Base-by-base conservation (phyloP, 1,140 invertebrate species). In the Reticulitermes speratus region DNA sequence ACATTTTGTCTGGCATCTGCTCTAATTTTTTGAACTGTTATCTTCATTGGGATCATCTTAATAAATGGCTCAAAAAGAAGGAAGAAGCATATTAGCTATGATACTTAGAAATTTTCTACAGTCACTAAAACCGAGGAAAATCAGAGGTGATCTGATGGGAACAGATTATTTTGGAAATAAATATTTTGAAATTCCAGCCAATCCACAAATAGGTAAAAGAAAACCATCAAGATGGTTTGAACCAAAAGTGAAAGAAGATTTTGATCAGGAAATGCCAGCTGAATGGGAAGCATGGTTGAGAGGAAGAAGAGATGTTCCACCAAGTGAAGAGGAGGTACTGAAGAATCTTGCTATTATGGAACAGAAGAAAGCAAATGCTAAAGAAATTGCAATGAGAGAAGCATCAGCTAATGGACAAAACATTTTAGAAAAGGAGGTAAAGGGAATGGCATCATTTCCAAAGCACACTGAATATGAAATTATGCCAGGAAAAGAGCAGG, bases 281-380 rank as follows among this genome's bases (percentile, higher is more conserved):
- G 96, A 97, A 90, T 97, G 96, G 96, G 95, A 96, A 90, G 91
- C 96, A 23, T 97, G 96, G 96, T 90, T 97, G 44, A 91, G 96
- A 90, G 92, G 93, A 87, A 91, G 95, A 89, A 92, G 96, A 87
- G 90, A 90, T 6, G 91, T 94, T 23, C 94, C 96, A 81, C 96
- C 96, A 1, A 93, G 93, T 0, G 91, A 93, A 75, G 95, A 96
- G 88, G 96, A 97, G 91, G 90, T 97, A 32, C 89, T 92, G 14
- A 91, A 91, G 88, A 97, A 96, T 91, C 90, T 95, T 82, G 92
- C 94, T 69, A 92, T 96, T 86, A 95, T 95, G 89, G 89, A 95
- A 88, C 90, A 93, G 89, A 97, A 96, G 87, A 95, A 95, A 89
- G 89, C 93, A 86, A 97, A 97, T 92, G 96, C 96, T n/a, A 92